Evolutionary conservation across 2,888 invertebrate species (phyloP).

Genomic region (Trachelus troglodyta): DNA sequence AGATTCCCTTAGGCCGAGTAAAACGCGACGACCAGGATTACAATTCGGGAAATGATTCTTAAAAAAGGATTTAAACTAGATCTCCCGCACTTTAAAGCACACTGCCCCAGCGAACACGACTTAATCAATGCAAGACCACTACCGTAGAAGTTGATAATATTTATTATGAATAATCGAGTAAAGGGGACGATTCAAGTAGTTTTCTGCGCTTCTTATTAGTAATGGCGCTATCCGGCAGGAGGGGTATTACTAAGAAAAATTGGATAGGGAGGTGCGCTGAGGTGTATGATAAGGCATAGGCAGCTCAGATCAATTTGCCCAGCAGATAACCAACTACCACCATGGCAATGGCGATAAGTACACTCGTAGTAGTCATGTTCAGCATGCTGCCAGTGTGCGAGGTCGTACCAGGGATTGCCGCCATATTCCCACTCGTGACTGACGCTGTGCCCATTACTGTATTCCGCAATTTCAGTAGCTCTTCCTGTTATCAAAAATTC

Average conservation of each 20-base stretch:
- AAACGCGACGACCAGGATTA: conserved; percentile 3
- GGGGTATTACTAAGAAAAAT: conserved; percentile 54
- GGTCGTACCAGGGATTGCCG: conserved; percentile 47
- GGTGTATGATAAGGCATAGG: conserved; percentile 46
- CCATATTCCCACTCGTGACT: conserved; percentile 37
- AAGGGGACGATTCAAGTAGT: conserved; percentile 44
- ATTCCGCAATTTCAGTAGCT: conserved; percentile 57
- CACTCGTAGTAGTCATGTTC: conserved; percentile 42
- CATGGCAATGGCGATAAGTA: conserved; percentile 56
- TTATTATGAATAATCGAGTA: conserved; percentile 48
- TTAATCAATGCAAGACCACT: conserved; percentile 49
- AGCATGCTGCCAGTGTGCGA: conserved; percentile 39
- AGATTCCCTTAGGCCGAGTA: not conserved
- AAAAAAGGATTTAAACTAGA: conserved; percentile 41
- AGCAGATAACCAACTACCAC: conserved; percentile 60
- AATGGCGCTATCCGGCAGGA: conserved; percentile 37
- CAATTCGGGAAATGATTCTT: conserved; percentile 26
- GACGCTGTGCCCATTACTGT: conserved; percentile 49
- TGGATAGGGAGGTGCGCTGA: conserved; percentile 49
- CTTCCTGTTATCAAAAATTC: conserved; percentile 48
- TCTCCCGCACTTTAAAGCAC: conserved; percentile 43
- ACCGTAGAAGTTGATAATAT: conserved; percentile 48
- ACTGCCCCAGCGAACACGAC: conserved; percentile 44
- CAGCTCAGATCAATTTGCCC: conserved; percentile 63
- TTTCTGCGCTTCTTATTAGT: conserved; percentile 26